Base-by-base conservation (phyloP, 2,888 invertebrate genomes). In the Tanytarsus gracilentus region DNA sequence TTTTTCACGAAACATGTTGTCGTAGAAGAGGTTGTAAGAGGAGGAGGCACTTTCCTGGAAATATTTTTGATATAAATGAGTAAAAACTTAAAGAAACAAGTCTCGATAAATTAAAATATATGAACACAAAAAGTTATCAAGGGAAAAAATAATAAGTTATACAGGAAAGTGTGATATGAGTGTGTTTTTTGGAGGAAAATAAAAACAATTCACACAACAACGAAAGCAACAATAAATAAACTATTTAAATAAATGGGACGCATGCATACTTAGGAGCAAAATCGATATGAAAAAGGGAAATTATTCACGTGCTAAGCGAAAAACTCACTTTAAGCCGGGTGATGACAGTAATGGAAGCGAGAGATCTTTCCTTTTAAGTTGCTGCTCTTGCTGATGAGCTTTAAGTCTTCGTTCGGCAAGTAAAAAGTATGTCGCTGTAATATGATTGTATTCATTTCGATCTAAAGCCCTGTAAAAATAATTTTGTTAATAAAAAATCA, bases 401-500 rank as follows among this genome's bases (percentile, higher is more conserved):
- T 88, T 80, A 44, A 99, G 77, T 71, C 93, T 89, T 64, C 94
- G 79, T 75, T 99, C 99, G 11, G 96, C 97, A 66, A 99, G 77
- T 66, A 99, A 78, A 76, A 90, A 99, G 76, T 97, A 99, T 18
- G 98, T 99, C 50, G 98, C 98, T 27, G 98, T 97, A 68, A 99
- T 88, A 74, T 99, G 95, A 77, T 95, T 95, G 76, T 99, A 99
- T 70, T 94, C 93, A 76, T 97, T 92, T 70, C 87, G 88, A 70
- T 96, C 94, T 69, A 99, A 77, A 61, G 94, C 88, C 64, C 90
- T 91, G 71, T 26, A 72, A 72, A 65, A 61, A 62, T 55, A 63
- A 52, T 52, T n/a, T 58, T 33, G 11, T 14, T 26, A n/a, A 26
- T 21, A 25, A 52, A 23, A 3, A 52, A 6, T 18, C 8, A 21